phyloP scores from a whole-genome alignment of 2,113 vertebrate species.

The Agapornis roseicollis region DNA sequence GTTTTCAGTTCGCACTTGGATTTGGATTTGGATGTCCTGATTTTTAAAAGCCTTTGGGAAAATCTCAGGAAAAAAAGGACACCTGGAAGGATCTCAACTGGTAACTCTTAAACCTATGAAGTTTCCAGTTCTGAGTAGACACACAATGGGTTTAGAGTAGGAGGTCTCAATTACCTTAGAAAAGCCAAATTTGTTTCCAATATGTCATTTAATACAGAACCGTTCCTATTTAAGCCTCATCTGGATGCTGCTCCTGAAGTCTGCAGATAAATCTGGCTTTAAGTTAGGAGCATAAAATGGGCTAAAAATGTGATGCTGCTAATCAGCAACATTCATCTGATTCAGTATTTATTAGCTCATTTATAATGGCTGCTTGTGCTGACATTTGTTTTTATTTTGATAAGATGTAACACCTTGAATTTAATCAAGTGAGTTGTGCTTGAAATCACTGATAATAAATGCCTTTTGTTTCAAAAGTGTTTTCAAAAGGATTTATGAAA shows the following conservation, averaged over 20 bases:
- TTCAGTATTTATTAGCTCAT: not conserved
- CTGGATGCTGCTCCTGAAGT: not conserved
- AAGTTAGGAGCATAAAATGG: not conserved
- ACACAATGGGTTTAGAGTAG: not conserved
- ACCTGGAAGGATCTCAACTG: not conserved
- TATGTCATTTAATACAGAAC: not conserved
- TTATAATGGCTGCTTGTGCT: not conserved
- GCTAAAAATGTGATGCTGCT: not conserved
- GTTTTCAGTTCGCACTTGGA: not conserved
- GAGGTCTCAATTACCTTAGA: not conserved
- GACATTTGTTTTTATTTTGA: not conserved
- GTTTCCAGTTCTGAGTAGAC: not conserved
- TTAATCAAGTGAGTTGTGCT: not conserved
- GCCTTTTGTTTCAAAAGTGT: not conserved
- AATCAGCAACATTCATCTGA: not conserved
- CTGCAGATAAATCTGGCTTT: not conserved
- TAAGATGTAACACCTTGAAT: not conserved
- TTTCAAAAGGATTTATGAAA: conserved; percentile 2
- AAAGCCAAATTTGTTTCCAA: not conserved
- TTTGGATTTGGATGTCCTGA: not conserved
- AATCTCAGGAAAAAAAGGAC: not conserved
- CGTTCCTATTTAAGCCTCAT: not conserved
- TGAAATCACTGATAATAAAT: not conserved
- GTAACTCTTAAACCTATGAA: not conserved
- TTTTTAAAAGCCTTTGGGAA: not conserved